Evolutionary conservation across 1,140 invertebrate genomes (phyloP).

Genomic region (Stratiolaelaps scimitus): DNA sequence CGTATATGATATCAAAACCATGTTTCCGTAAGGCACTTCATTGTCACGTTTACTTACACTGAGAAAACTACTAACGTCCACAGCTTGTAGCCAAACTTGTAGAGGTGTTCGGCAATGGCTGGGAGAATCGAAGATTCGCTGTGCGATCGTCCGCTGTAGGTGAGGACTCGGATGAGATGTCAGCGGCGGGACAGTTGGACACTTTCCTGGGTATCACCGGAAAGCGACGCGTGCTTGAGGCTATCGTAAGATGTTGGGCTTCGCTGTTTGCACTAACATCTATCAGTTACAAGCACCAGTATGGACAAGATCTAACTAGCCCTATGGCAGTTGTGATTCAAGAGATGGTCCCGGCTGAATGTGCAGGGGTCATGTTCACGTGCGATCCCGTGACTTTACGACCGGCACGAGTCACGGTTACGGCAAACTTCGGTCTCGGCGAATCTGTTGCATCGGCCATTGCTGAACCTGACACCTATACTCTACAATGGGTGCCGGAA

Average conservation of each 20-base stretch:
- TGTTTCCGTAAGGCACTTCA: not conserved
- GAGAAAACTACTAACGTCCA: not conserved
- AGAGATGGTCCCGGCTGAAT: slow-evolving; percentile 54
- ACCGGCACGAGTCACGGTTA: slow-evolving; percentile 52
- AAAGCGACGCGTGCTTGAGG: slow-evolving; percentile 44
- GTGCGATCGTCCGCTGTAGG: slow-evolving; percentile 53
- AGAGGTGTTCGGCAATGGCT: slow-evolving; percentile 37
- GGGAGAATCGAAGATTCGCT: slow-evolving; percentile 41
- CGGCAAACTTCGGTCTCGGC: slow-evolving; percentile 65
- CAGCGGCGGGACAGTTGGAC: slow-evolving; percentile 66
- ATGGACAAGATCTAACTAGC: slow-evolving; percentile 51
- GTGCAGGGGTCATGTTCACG: slow-evolving; percentile 66
- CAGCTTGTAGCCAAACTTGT: slow-evolving; percentile 35
- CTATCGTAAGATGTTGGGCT: slow-evolving; percentile 58
- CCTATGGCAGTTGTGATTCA: slow-evolving; percentile 70
- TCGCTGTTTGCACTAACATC: slow-evolving; percentile 54
- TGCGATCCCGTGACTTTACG: slow-evolving; percentile 56
- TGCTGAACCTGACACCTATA: slow-evolving; percentile 54
- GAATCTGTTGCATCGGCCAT: slow-evolving; percentile 64
- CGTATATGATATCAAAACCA: not conserved
- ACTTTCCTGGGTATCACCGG: slow-evolving; percentile 53
- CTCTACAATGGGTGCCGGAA: not conserved
- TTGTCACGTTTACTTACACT: not conserved
- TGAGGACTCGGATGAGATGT: slow-evolving; percentile 60
- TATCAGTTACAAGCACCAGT: slow-evolving; percentile 39